A percentile compares a stretch with the other conserved stretches of the same genome.
These are phyloP conservation scores for Campopleginae sp. DNA, from an alignment of 2,888 invertebrate genomes.

Conservation along the genomic window DNA sequence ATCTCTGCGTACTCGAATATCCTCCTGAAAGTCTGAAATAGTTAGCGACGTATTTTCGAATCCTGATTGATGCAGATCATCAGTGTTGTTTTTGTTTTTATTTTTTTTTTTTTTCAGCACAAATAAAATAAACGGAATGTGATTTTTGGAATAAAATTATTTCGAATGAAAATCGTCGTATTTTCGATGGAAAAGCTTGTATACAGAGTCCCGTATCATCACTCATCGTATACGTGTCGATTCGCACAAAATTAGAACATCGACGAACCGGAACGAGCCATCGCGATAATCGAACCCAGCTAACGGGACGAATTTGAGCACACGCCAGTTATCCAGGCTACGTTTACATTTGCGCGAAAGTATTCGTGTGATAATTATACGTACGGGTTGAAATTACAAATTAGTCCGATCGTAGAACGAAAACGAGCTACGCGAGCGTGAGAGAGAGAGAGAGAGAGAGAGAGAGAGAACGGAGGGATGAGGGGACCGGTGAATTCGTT, in stretches of 20 bases:
- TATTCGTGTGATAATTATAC: constrained; percentile 54
- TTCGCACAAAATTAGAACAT: constrained; percentile 17
- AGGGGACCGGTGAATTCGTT: constrained; percentile 61
- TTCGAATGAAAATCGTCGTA: background rate
- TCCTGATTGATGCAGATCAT: too few species aligned
- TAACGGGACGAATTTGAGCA: constrained; percentile 38
- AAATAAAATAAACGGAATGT: background rate
- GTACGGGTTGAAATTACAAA: constrained; percentile 51
- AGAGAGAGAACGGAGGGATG: constrained; percentile 10
- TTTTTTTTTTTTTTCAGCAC: background rate
- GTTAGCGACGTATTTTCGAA: background rate
- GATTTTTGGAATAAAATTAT: too few species aligned
- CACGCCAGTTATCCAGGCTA: constrained; percentile 38
- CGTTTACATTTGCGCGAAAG: constrained; percentile 42
- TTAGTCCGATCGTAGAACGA: constrained; percentile 8
- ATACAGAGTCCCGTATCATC: constrained; percentile 12
- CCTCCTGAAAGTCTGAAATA: background rate
- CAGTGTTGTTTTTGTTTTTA: background rate
- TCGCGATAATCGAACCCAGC: constrained; percentile 36
- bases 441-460: background rate
- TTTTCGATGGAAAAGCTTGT: background rate
- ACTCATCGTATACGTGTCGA: background rate
- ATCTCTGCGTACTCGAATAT: background rate
- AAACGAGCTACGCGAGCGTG: background rate
- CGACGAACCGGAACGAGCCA: constrained; percentile 35